A percentile compares a stretch with the other conserved stretches of the same genome.
Conservation (phyloP, 2,797 vertebrate genomes). For the Coregonus sp. region DNA sequence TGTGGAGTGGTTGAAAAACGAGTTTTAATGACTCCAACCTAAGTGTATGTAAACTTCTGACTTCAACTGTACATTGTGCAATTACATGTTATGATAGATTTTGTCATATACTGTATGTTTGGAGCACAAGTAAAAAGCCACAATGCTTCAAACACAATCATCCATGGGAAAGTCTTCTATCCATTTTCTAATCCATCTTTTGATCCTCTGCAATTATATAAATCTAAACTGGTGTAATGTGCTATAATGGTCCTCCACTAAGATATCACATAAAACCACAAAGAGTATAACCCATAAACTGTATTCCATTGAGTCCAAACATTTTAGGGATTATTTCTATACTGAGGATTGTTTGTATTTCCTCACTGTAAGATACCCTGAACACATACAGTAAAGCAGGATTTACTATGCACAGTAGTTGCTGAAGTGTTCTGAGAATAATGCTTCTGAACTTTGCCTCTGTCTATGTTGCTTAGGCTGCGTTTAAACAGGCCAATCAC, state of each 20-base stretch:
- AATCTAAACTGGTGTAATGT: conserved; percentile 1
- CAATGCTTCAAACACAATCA: not conserved
- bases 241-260: not conserved
- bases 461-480: not conserved
- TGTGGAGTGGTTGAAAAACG: too few relatives aligned
- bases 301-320: too few relatives aligned
- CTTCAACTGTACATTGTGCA: not conserved
- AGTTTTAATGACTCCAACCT: too few relatives aligned
- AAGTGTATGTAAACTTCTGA: too few relatives aligned
- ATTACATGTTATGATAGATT: not conserved
- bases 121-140: not conserved
- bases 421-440: not conserved
- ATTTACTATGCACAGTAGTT: not conserved
- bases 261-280: too few relatives aligned
- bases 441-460: not conserved
- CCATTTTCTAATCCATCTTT: not conserved
- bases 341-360: not conserved
- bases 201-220: not conserved
- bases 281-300: too few relatives aligned
- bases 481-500: too few relatives aligned
- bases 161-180: not conserved
- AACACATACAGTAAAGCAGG: not conserved
- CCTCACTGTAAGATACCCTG: not conserved
- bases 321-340: too few relatives aligned
- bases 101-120: not conserved